Percentiles rank a stretch among this genome's conserved stretches.
Conservation (phyloP, 2,888 invertebrate genomes). For the Philereme transversata region DNA sequence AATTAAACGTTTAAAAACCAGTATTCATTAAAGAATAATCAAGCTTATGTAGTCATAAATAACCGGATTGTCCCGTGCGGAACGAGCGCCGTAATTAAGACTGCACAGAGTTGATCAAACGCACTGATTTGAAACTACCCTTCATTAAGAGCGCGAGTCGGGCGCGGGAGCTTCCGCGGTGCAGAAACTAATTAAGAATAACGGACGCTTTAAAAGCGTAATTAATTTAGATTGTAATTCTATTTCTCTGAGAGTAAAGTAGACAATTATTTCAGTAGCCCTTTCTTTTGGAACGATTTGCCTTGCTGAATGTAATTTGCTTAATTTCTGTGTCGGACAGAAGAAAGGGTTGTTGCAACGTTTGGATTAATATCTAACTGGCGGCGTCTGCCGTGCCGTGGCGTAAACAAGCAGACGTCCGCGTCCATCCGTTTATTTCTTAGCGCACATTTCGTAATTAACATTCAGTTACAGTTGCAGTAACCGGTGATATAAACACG, state of each 20-base stretch:
- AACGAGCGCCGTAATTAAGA: slow-evolving; percentile 84
- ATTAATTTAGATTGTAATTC: slow-evolving; percentile 85
- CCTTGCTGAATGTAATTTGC: slow-evolving; percentile 78
- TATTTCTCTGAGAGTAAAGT: slow-evolving; percentile 82
- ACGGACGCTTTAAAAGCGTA: slow-evolving; percentile 84
- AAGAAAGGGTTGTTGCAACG: slow-evolving; percentile 60
- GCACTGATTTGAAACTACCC: slow-evolving; percentile 84
- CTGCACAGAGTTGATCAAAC: slow-evolving; percentile 85
- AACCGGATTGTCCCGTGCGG: slow-evolving; percentile 83
- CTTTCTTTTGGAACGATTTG: slow-evolving; percentile 81
- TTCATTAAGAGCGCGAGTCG: slow-evolving; percentile 78
- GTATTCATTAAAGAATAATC: slow-evolving; percentile 85
- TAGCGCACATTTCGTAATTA: slow-evolving; percentile 47
- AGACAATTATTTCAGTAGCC: slow-evolving; percentile 84
- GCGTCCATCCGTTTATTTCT: slow-evolving; percentile 43
- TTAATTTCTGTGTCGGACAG: slow-evolving; percentile 77
- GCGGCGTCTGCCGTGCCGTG: slow-evolving; percentile 37
- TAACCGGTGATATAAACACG: slow-evolving; percentile 33
- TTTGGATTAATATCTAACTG: slow-evolving; percentile 46
- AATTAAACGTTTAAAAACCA: slow-evolving; percentile 85
- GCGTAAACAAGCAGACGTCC: slow-evolving; percentile 36
- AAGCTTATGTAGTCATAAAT: slow-evolving; percentile 85
- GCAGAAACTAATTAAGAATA: slow-evolving; percentile 85
- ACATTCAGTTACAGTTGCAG: slow-evolving; percentile 45
- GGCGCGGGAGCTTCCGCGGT: slow-evolving; percentile 78